Percentiles rank a stretch among this genome's conserved stretches.
Evolutionary conservation across 2,888 invertebrate species (phyloP).

Genomic region (Octonoba sinensis): DNA sequence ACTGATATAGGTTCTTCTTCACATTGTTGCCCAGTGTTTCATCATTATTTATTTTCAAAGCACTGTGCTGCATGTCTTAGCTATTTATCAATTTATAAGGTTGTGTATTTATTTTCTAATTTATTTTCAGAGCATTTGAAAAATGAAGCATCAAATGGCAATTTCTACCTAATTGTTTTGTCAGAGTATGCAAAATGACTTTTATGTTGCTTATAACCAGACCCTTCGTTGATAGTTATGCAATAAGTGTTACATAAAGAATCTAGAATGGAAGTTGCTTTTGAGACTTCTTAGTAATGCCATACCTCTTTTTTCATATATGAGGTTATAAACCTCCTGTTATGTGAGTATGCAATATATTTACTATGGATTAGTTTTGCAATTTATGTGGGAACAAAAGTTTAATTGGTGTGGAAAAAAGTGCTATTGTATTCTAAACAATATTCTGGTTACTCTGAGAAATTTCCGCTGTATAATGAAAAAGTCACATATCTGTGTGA

Average conservation of each 20-base stretch:
- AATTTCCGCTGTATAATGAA: too few relatives aligned
- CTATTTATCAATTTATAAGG: conserved; percentile 51
- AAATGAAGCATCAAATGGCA: background rate
- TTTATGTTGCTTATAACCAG: conserved; percentile 33
- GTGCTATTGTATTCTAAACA: too few relatives aligned
- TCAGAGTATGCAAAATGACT: conserved; percentile 10
- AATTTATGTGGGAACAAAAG: too few relatives aligned
- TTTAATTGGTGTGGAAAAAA: too few relatives aligned
- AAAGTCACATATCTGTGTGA: too few relatives aligned
- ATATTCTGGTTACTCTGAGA: too few relatives aligned
- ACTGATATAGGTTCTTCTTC: conserved; percentile 35
- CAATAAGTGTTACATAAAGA: conserved; percentile 53
- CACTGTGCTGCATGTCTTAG: conserved; percentile 48
- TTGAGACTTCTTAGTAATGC: too few relatives aligned
- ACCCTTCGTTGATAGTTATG: conserved; percentile 39
- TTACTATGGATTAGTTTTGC: too few relatives aligned
- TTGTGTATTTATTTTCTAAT: conserved; percentile 55
- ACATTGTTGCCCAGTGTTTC: conserved; percentile 37
- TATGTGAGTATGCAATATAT: too few relatives aligned
- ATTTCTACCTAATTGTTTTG: conserved; percentile 7
- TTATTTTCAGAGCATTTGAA: conserved; percentile 25
- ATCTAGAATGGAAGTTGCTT: conserved; percentile 22
- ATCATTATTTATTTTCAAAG: conserved; percentile 61
- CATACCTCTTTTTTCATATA: too few relatives aligned
- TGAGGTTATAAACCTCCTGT: too few relatives aligned